These are phyloP conservation scores for Scarus forsteni DNA, from an alignment of 2,797 vertebrate species.

Conservation along the genomic window DNA sequence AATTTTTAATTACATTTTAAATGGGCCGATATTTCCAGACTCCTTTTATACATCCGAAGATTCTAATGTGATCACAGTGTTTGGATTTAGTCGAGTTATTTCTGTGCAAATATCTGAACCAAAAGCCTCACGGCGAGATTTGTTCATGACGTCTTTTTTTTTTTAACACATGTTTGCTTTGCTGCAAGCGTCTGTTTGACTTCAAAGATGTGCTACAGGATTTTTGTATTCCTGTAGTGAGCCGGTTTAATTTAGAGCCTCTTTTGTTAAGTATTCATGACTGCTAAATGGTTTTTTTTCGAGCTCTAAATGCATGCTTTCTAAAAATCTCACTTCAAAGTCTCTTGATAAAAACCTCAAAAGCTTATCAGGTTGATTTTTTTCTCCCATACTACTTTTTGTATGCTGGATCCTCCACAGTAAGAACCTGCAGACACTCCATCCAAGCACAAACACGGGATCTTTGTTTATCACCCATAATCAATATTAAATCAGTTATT, in stretches of 20 bases:
- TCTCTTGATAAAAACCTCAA: too few relatives aligned
- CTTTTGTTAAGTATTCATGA: slow-evolving; percentile 6
- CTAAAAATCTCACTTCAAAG: too few relatives aligned
- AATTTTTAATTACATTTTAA: slow-evolving; percentile 68
- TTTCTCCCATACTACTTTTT: too few relatives aligned
- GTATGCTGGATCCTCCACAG: too few relatives aligned
- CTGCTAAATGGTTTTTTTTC: too few relatives aligned
- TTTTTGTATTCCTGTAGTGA: not conserved
- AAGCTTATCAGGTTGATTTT: too few relatives aligned
- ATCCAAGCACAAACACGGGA: too few relatives aligned
- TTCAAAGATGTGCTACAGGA: slow-evolving; percentile 35
- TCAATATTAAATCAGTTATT: too few relatives aligned
- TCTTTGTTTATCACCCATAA: too few relatives aligned
- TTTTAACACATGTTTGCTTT: slow-evolving; percentile 45
- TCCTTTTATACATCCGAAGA: slow-evolving; percentile 36
- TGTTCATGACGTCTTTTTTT: slow-evolving; percentile 39
- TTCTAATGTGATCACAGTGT: slow-evolving; percentile 16
- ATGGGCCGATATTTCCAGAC: slow-evolving; percentile 48
- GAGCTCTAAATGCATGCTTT: too few relatives aligned
- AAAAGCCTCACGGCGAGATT: slow-evolving; percentile 29
- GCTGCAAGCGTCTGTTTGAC: slow-evolving; percentile 44
- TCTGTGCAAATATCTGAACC: slow-evolving; percentile 38
- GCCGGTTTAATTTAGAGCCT: slow-evolving; percentile 30
- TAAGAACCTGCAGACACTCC: too few relatives aligned
- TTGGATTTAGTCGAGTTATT: slow-evolving; percentile 39